Evolutionary conservation across 2,888 invertebrate genomes (phyloP).

Genomic region (Dysmachus trigonus): DNA sequence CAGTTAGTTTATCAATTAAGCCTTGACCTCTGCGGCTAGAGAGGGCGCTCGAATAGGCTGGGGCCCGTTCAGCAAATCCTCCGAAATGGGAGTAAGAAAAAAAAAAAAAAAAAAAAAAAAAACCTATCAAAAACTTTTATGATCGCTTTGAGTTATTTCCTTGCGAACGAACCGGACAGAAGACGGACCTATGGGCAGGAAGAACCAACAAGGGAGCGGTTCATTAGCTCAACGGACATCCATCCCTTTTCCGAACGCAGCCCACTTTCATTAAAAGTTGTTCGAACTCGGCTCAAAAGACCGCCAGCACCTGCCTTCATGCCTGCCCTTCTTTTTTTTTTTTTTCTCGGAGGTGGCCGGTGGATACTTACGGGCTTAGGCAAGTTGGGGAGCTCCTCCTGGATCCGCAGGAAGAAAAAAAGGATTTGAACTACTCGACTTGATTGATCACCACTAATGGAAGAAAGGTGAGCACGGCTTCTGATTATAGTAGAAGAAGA

Average conservation of each 20-base stretch:
- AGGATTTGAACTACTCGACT: conserved; percentile 48
- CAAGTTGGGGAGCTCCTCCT: neutral
- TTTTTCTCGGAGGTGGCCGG: neutral
- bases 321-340: neutral
- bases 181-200: conserved; percentile 18
- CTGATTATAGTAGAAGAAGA: neutral
- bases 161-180: neutral
- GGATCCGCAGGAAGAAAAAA: conserved; percentile 9
- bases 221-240: conserved; percentile 46
- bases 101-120: neutral
- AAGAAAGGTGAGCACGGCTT: conserved; percentile 30
- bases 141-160: conserved; percentile 20
- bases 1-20: conserved; percentile 12
- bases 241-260: neutral
- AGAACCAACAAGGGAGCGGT: conserved; percentile 47
- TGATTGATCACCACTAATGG: conserved; percentile 47
- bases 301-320: neutral
- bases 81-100: neutral
- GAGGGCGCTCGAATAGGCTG: neutral
- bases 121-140: conserved; percentile 32
- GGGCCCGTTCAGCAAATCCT: neutral
- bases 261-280: conserved; percentile 44
- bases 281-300: neutral
- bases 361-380: neutral
- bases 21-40: neutral